Conservation (phyloP, 2,888 invertebrate species). For the Clepsis dumicolana region DNA sequence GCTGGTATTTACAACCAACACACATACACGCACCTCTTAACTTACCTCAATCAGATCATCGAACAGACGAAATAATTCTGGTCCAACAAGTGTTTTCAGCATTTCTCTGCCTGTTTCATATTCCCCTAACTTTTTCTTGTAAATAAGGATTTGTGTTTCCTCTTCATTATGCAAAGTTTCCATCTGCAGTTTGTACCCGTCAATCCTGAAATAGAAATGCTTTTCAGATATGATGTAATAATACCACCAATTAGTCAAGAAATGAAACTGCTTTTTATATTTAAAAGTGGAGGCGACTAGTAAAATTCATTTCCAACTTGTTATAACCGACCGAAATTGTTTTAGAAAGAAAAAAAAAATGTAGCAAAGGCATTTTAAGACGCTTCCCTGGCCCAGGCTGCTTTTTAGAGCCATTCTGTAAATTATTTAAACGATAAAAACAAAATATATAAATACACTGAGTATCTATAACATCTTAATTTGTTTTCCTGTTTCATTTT, state of each 20-base stretch:
- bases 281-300: background rate
- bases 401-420: no score
- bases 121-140: slow-evolving; percentile 56
- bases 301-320: background rate
- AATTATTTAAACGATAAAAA: no score
- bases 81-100: slow-evolving; percentile 49
- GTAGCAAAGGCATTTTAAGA: background rate
- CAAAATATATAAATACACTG: no score
- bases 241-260: background rate
- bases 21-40: slow-evolving; percentile 46
- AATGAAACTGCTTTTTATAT: background rate
- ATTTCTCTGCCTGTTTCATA: slow-evolving; percentile 53
- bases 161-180: slow-evolving; percentile 56
- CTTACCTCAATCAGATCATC: slow-evolving; percentile 62
- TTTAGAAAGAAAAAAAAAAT: background rate
- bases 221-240: background rate
- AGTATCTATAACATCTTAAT: no score
- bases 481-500: no score
- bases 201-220: slow-evolving; percentile 56
- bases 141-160: slow-evolving; percentile 51
- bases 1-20: background rate
- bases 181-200: slow-evolving; percentile 55
- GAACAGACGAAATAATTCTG: slow-evolving; percentile 53
- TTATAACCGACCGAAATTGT: background rate
- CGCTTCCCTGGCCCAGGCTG: no score